phyloP scores from a whole-genome alignment of 2,888 invertebrate genomes.

The Parnassius apollo region DNA sequence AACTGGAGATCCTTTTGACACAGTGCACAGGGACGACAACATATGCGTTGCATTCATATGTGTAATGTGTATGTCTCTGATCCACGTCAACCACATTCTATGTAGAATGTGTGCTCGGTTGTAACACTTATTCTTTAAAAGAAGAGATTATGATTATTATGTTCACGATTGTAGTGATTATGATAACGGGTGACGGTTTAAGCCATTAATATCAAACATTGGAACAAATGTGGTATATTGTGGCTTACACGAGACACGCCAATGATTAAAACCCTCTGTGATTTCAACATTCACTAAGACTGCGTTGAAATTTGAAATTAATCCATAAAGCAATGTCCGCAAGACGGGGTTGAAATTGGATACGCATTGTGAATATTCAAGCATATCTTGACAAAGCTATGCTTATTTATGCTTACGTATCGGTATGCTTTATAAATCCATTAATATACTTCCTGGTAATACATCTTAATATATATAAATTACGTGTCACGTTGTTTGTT shows the following conservation, averaged over 20 bases:
- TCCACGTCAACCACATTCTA: no score
- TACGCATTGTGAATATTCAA: conserved; percentile 23
- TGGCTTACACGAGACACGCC: conserved; percentile 7
- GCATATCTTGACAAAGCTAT: conserved; percentile 6
- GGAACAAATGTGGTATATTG: background rate
- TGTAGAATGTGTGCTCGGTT: no score
- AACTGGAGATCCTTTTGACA: no score
- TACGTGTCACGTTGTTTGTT: no score
- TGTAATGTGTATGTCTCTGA: no score
- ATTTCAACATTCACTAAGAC: conserved; percentile 11
- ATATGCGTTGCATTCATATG: no score
- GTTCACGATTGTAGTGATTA: no score
- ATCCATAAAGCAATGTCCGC: conserved; percentile 15
- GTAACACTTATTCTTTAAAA: no score
- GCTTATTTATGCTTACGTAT: background rate
- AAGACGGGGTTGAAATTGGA: conserved; percentile 18
- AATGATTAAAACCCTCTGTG: conserved; percentile 16
- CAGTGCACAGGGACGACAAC: no score
- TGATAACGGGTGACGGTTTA: background rate
- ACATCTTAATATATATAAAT: no score
- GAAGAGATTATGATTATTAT: no score
- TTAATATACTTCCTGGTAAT: no score
- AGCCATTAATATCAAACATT: conserved; percentile 3
- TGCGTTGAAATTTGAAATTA: conserved; percentile 20
- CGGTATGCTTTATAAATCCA: background rate